A percentile compares a stretch with the other conserved stretches of the same genome.
phyloP scores from a whole-genome alignment of 2,888 invertebrate species.

The Rugalucina vietnamica region DNA sequence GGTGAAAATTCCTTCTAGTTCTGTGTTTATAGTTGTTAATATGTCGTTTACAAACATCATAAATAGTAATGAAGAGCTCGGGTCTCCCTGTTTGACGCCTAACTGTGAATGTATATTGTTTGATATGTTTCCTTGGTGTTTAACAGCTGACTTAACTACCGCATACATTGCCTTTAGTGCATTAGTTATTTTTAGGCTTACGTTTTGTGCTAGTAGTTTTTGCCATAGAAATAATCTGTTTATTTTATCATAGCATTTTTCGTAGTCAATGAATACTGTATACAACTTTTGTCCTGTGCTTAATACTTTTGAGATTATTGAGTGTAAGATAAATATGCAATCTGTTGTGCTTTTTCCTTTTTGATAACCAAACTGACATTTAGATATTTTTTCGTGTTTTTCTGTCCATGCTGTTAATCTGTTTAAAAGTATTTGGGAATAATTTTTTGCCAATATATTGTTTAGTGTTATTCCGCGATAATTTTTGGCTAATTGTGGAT shows the following conservation, averaged over 20 bases:
- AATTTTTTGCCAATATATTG: neutral
- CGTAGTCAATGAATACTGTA: neutral
- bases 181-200: neutral
- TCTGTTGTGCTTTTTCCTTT: neutral
- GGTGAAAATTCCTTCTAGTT: neutral
- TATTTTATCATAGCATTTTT: neutral
- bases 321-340: neutral
- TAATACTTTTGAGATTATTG: neutral
- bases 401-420: neutral
- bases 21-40: neutral
- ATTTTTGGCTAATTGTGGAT: neutral
- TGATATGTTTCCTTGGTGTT: neutral
- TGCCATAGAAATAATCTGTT: neutral
- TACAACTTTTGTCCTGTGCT: neutral
- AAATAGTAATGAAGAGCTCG: neutral
- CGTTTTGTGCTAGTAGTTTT: neutral
- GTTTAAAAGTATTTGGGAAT: neutral
- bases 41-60: neutral
- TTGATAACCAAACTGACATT: neutral
- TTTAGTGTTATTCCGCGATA: neutral
- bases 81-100: neutral
- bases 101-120: neutral
- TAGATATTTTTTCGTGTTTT: neutral
- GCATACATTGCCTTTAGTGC: neutral
- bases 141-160: neutral